These are phyloP conservation scores for Calephelis nemesis DNA, from an alignment of 1,140 invertebrate species.

Conservation along the genomic window DNA sequence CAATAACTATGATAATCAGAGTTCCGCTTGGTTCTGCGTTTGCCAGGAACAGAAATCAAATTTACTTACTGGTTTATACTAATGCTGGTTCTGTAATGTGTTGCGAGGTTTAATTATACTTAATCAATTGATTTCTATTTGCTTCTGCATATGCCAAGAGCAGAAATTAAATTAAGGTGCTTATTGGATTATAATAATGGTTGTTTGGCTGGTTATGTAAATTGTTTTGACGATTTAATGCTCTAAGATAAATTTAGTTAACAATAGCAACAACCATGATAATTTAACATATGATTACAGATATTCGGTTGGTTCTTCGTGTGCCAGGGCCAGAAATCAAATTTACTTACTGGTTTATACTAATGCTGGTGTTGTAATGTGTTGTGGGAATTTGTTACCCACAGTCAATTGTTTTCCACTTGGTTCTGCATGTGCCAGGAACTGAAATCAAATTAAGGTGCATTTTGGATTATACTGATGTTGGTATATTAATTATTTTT, in stretches of 20 bases:
- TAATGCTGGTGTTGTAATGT: background rate
- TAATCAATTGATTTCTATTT: too few relatives aligned
- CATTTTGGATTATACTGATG: background rate
- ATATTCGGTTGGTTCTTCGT: background rate
- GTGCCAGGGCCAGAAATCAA: background rate
- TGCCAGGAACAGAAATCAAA: conserved; percentile 2
- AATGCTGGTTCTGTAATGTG: background rate
- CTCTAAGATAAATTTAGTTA: background rate
- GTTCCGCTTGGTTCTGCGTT: conserved; percentile 1
- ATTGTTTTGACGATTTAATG: too few relatives aligned
- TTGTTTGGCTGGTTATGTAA: background rate
- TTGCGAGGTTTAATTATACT: too few relatives aligned
- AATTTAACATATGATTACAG: too few relatives aligned
- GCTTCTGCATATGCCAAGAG: background rate
- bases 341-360: conserved; percentile 10
- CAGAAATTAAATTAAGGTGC: background rate
- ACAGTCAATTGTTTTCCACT: too few relatives aligned
- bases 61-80: conserved; percentile 10
- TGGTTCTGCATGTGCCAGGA: background rate
- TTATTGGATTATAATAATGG: background rate
- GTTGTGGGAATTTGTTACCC: too few relatives aligned
- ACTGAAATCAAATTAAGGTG: background rate
- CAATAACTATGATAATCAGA: conserved; percentile 17
- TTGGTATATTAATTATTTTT: background rate
- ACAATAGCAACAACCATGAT: conserved; percentile 8